Base-by-base conservation (phyloP, 2,888 invertebrate species). In the Melangyna quadrimaculata region DNA sequence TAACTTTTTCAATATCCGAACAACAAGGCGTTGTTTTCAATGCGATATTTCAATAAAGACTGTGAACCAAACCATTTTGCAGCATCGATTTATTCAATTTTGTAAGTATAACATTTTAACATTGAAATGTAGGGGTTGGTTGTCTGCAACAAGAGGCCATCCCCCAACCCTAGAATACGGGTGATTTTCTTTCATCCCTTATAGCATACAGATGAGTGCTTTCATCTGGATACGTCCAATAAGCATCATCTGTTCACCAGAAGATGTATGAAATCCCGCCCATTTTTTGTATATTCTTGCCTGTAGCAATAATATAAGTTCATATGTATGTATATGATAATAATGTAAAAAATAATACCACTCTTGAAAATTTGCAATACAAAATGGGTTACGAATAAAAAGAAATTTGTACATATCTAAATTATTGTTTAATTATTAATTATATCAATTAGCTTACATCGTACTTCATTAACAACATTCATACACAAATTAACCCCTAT, bases 201-300 rank as follows among this genome's bases (percentile, higher is more conserved):
- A 17, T 14, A 7, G 37, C 9, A 17, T 14, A 14, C 55, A 65
- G 53, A 73, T 27, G 40, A 40, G 51, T n/a, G 45, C 10, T 53
- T 40, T 70, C 73, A 83, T 43, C 73, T 79, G 77, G 55, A 57
- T 61, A 61, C 37, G 45, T 72, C 83, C 87, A 87, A 87, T 87
- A 45, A 80, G 83, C 87, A 78, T 87, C 73, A 79, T 78, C 57
- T 82, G 87, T 9, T 69, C 48, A 9, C n/a, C 10, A 63, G 6
- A 29, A 61, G 40, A 63, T 14, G 43, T 10, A 27, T 5, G 7
- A 63, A 69, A 61, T 53, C 69, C 74, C 79, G 61, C 79, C 79
- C 61, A 69, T 55, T 73, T 79, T 14, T 14, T 22, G 1, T 24
- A 19, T 65, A 32, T 45, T 32, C 10, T 2, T 24, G 10, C n/a